These are phyloP conservation scores for Antheraea pernyi DNA, from an alignment of 1,140 invertebrate species.

Conservation along the genomic window DNA sequence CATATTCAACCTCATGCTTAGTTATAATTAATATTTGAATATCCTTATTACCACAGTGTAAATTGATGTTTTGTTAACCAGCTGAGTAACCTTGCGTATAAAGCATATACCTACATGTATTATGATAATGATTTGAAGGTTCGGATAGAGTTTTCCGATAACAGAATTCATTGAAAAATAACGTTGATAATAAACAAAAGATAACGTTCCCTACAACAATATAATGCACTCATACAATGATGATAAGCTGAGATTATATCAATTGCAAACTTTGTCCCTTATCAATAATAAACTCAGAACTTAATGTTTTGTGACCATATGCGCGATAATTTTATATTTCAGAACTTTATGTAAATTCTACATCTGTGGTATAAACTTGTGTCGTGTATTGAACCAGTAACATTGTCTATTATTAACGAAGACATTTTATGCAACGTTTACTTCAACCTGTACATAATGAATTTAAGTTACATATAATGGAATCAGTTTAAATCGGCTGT, in stretches of 20 bases:
- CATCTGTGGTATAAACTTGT: too few species aligned
- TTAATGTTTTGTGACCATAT: background rate
- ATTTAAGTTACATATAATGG: too few species aligned
- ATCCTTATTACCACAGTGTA: too few species aligned
- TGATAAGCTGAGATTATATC: constrained; percentile 1
- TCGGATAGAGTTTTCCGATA: background rate
- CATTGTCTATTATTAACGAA: too few species aligned
- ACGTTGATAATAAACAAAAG: constrained; percentile 1
- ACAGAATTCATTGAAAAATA: background rate
- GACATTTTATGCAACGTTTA: too few species aligned
- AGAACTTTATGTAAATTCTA: background rate
- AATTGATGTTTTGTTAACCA: background rate
- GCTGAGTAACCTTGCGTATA: background rate
- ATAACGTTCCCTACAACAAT: background rate
- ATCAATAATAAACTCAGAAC: background rate
- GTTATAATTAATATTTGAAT: too few species aligned
- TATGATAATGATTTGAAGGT: background rate
- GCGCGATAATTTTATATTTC: background rate
- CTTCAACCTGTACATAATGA: too few species aligned
- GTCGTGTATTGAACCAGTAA: too few species aligned
- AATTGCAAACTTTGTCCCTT: background rate
- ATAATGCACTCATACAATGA: constrained; percentile 3
- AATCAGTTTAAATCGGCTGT: background rate
- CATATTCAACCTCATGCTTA: background rate
- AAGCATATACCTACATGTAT: background rate